Evolutionary conservation across 2,113 vertebrate species (phyloP).

Genomic region (Spheniscus mendiculus): DNA sequence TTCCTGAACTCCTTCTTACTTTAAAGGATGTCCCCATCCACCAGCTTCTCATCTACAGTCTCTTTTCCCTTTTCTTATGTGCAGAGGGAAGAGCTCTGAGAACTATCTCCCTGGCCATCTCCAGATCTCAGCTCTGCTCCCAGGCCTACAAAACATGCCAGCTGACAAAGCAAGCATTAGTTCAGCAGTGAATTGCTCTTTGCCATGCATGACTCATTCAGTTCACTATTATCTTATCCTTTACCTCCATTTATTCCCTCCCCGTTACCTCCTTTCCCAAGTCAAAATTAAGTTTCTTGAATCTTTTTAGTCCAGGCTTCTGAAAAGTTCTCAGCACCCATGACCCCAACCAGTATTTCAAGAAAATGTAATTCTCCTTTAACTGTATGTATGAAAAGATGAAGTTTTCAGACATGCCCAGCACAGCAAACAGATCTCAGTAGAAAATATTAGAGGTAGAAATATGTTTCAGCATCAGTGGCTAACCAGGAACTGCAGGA

Average conservation of each 20-base stretch:
- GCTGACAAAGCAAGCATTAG: neutral
- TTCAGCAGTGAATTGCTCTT: neutral
- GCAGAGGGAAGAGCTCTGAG: neutral
- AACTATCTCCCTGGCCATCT: neutral
- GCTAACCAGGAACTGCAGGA: neutral
- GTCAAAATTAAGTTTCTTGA: neutral
- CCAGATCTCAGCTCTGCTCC: neutral
- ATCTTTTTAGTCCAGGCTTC: neutral
- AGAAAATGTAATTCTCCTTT: neutral
- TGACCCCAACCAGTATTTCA: neutral
- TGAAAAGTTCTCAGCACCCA: neutral
- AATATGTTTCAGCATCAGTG: neutral
- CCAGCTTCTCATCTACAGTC: neutral
- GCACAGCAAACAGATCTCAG: neutral
- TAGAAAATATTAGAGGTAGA: neutral
- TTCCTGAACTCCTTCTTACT: neutral
- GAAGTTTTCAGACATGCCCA: neutral
- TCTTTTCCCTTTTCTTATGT: neutral
- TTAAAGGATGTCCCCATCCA: neutral
- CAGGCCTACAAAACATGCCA: neutral
- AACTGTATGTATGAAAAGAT: neutral
- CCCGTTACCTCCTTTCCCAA: neutral
- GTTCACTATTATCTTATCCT: neutral
- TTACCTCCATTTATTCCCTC: neutral
- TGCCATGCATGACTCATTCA: neutral